Base-by-base conservation (phyloP, 2,797 vertebrate species). In the Enteromius afrohamiltoni region DNA sequence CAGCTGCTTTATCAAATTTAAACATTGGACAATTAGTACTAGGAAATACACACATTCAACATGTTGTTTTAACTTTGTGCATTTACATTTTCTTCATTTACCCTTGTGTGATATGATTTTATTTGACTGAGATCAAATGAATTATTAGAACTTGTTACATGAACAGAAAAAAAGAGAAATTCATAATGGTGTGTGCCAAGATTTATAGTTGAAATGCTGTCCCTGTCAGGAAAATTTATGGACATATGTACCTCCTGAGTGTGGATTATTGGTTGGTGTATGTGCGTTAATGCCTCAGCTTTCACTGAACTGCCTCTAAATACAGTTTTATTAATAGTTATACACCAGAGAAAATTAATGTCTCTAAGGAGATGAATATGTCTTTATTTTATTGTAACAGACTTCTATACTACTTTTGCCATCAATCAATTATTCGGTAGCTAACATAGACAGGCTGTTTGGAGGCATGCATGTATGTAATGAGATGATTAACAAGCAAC, bases 271-370 rank as follows among this genome's bases (percentile, higher is more conserved):
- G 1, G 23, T 37, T 62, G 7, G 23, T 74, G 55, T 47, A 31
- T 49, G 34, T 58, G 19, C 23, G 69, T 75, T 76, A 21, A 31
- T 76, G 82, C 77, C 71, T 88, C 85, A 23, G 84, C 86, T 60
- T 70, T 42, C 29, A 69, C 55, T 73, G 55, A 34, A 37, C 34
- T 45, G 31, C 42, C 64, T 53, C 40, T 76, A 4, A 26, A 67
- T 74, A 80, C 23, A 2, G 53, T 42, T 42, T 31, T 21, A 51
- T 19, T 14, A 21, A 26, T 74, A 42, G 26, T 69, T 68, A 37
- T 42, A 55, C 58, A 16, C 26, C 5, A 26, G 70, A 65, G 21
- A 75, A 64, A 29, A 23, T 75, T 37, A 53, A 65, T 82, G 55
- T 69, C 17, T 78, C 26, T 73, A 34, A 34, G 13, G 37, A 13